A percentile compares a stretch with the other conserved stretches of the same genome.
phyloP scores from a whole-genome alignment of 2,797 vertebrate genomes.

The Scolopax rusticola region DNA sequence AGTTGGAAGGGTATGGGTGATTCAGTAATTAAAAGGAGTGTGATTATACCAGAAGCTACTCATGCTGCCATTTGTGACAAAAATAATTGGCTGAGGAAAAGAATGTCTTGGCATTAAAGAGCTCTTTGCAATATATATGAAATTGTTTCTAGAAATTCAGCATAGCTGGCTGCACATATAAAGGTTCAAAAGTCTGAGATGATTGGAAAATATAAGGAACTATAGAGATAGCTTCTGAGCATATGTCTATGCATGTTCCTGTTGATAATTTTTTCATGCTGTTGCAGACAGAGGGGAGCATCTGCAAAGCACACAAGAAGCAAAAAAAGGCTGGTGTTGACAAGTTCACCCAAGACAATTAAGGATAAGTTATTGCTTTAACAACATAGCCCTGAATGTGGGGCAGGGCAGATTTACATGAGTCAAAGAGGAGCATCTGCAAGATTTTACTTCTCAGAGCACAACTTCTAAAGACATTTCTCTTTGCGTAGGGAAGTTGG shows the following conservation, averaged over 20 bases:
- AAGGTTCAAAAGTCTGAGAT: neutral
- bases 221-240: neutral
- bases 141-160: constrained; percentile 9
- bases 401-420: constrained; percentile 26
- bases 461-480: neutral
- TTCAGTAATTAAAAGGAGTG: constrained; percentile 31
- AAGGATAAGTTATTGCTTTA: constrained; percentile 41
- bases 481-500: neutral
- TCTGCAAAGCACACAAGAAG: constrained; percentile 33
- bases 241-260: neutral
- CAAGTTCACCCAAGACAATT: constrained; percentile 55
- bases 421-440: neutral
- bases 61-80: constrained; percentile 13
- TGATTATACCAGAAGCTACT: constrained; percentile 13
- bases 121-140: neutral
- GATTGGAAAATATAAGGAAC: neutral
- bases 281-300: neutral
- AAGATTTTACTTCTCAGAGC: neutral
- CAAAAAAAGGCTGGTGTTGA: constrained; percentile 19
- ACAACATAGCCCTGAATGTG: neutral
- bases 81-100: constrained; percentile 9
- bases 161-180: neutral
- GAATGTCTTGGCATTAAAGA: neutral
- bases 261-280: constrained; percentile 33
- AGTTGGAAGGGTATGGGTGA: neutral